Percentiles rank a stretch among this genome's conserved stretches.
Conservation (phyloP, 2,797 vertebrate species). For the Tokudaia tokunoshimensis region DNA sequence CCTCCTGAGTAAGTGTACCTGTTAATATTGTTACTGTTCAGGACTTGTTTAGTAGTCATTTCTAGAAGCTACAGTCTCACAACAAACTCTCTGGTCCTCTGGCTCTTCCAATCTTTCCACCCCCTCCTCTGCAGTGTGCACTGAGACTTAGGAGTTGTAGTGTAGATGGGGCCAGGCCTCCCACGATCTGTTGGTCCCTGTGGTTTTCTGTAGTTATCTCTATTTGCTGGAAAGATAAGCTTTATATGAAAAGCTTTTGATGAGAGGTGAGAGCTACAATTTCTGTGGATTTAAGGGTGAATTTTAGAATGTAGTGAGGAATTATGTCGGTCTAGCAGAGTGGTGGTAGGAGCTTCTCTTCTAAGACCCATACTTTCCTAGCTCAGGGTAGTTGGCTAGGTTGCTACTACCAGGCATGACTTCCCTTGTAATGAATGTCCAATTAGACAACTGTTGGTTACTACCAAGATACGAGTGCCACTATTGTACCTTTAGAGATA, state of each 20-base stretch:
- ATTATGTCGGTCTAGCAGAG: neutral
- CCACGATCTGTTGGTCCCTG: neutral
- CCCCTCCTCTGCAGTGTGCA: too few relatives aligned
- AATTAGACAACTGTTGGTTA: neutral
- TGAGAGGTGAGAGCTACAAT: neutral
- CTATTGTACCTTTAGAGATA: neutral
- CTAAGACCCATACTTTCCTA: neutral
- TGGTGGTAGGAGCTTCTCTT: neutral
- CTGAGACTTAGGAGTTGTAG: too few relatives aligned
- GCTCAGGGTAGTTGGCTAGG: neutral
- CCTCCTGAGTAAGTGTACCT: neutral
- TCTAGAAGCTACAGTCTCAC: neutral
- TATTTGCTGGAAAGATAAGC: neutral
- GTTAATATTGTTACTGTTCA: neutral
- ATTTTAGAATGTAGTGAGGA: neutral
- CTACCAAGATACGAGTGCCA: neutral
- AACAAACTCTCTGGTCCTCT: neutral
- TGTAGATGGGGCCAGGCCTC: neutral
- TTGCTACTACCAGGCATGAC: neutral
- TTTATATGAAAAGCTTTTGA: neutral
- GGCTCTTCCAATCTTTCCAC: neutral
- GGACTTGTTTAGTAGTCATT: neutral
- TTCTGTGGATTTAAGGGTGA: neutral
- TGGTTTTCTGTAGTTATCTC: neutral
- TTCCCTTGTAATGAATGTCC: neutral